Evolutionary conservation across 2,888 invertebrate genomes (phyloP).

Genomic region (Andrena fulva): DNA sequence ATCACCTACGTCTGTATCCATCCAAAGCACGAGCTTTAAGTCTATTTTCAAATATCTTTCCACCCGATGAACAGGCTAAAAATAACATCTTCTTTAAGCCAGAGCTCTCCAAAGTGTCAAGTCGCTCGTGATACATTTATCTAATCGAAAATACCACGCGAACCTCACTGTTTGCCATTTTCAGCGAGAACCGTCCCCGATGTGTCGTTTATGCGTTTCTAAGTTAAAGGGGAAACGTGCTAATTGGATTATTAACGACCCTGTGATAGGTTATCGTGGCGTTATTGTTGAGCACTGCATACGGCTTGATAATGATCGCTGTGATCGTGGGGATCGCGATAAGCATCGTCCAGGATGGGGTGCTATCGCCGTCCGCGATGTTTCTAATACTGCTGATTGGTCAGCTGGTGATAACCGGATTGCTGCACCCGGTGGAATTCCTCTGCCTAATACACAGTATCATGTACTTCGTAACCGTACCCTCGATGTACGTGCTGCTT

Average conservation of each 20-base stretch:
- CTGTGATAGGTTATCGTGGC: slow-evolving; percentile 83
- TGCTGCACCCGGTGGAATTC: slow-evolving; percentile 85
- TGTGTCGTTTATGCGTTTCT: background rate
- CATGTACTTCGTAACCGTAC: slow-evolving; percentile 88
- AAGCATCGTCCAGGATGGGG: slow-evolving; percentile 83
- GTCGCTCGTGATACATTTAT: background rate
- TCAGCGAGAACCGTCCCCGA: background rate
- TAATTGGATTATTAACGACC: slow-evolving; percentile 2
- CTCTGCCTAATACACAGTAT: slow-evolving; percentile 83
- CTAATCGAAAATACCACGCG: background rate
- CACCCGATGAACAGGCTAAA: too few relatives aligned
- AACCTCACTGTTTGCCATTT: too few relatives aligned
- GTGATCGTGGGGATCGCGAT: slow-evolving; percentile 84
- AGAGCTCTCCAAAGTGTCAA: too few relatives aligned
- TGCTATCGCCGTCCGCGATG: slow-evolving; percentile 85
- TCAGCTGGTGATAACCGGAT: slow-evolving; percentile 84
- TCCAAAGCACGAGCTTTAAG: too few relatives aligned
- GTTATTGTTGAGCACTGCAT: slow-evolving; percentile 84
- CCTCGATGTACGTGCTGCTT: slow-evolving; percentile 88
- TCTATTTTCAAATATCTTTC: too few relatives aligned
- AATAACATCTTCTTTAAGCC: too few relatives aligned
- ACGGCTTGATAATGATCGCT: slow-evolving; percentile 86
- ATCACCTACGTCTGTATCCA: too few relatives aligned
- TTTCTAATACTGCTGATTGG: slow-evolving; percentile 84
- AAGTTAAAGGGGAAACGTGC: background rate